Evolutionary conservation across 2,113 vertebrate species (phyloP), one percentile per base, ranked within the genome.

Genomic region (Menura novaehollandiae): DNA sequence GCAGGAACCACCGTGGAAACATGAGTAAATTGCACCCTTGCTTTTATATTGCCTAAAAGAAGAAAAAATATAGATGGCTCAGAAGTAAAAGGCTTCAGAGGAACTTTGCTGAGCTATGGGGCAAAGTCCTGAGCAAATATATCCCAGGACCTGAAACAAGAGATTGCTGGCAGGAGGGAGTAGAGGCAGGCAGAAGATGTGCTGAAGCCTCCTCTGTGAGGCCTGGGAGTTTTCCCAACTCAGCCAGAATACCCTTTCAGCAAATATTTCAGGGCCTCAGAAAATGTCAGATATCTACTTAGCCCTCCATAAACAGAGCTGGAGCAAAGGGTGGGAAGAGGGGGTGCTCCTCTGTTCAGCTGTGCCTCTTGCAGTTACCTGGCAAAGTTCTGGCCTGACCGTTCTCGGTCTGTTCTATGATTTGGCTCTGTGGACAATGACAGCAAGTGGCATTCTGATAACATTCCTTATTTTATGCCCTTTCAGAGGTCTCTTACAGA

Each of bases 331-430:
- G 14, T 26, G 52, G 35, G 44, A 80, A 62, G 51, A 69, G 56
- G 52, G 7, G 15, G 11, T 80, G 37, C 66, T 56, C 17, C 3
- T 69, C 44, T 1, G 0, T n/a, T 52, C 49, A 60, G 26, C 41
- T 53, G 13, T 60, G 49, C 82, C 44, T 68, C 23, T 35, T 71
- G 49, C 28, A 37, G 27, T 11, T 32, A n/a, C 35, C 55, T 74
- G 47, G 41, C 41, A 59, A 15, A 44, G 52, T 27, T 67, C 62
- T 79, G 73, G 18, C 30, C 74, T 52, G 33, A 23, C 21, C 41
- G 11, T 68, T 41, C 37, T 33, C 0, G 0, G 12, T 55, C n/a
- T 1, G 0, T 62, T 52, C 30, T 13, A 2, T 46, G 26, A n/a
- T 68, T 85, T 78, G 58, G 13, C 28, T 85, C 37, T 4, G 0